Percentiles rank a stretch among this genome's conserved stretches.
Conservation (phyloP, 2,113 vertebrate genomes). For the Capreolus pygargus region DNA sequence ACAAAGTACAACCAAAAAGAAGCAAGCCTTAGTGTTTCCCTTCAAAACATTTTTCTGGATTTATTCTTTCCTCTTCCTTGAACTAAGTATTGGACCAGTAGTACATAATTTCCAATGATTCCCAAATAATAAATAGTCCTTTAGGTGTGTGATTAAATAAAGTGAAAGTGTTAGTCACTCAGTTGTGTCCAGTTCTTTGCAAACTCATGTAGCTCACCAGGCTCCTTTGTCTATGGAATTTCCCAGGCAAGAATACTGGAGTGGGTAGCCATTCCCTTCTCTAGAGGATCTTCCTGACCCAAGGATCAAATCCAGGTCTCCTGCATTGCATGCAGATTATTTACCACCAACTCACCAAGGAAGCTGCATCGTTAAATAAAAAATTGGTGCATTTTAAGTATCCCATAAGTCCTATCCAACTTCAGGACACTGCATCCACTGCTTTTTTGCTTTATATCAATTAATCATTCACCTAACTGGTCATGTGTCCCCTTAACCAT, state of each 20-base stretch:
- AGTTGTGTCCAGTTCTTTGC: not conserved
- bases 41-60: not conserved
- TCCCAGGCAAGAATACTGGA: not conserved
- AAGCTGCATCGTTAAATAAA: accelerated
- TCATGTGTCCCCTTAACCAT: not conserved
- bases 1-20: not conserved
- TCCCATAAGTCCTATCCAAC: not conserved
- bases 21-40: not conserved
- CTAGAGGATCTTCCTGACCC: not conserved
- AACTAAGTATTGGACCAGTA: not conserved
- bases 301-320: not conserved
- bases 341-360: not conserved
- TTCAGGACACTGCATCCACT: not conserved
- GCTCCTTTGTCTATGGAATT: not conserved
- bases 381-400: not conserved
- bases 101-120: not conserved
- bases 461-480: not conserved
- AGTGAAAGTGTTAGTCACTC: not conserved
- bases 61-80: not conserved
- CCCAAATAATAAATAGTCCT: not conserved
- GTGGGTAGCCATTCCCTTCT: not conserved
- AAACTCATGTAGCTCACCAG: not conserved
- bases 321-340: not conserved
- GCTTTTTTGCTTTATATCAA: not conserved
- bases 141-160: not conserved